Conservation (phyloP, 2,797 vertebrate species). For the Chaetodon trifasciatus region DNA sequence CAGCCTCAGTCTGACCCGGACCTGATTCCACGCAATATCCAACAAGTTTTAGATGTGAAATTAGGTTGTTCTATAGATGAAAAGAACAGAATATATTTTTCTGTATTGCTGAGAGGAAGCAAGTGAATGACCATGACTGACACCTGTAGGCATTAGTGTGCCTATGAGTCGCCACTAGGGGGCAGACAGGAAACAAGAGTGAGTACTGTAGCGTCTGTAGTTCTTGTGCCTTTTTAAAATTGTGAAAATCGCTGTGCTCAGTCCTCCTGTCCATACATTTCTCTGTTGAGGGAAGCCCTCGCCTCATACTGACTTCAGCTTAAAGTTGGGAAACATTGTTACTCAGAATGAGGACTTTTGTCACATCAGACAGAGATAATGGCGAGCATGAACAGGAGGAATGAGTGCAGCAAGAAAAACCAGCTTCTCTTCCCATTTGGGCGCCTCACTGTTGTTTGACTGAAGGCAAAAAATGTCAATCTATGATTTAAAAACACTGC, state of each 20-base stretch:
- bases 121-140: not conserved
- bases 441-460: not conserved
- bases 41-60: not conserved
- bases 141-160: not conserved
- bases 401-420: not conserved
- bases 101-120: not conserved
- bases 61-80: not conserved
- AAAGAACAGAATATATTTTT: not conserved
- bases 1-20: not conserved
- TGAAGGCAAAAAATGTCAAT: not conserved
- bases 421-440: not conserved
- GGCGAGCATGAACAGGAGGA: not conserved
- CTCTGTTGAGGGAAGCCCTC: not conserved
- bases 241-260: not conserved
- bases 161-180: constrained; percentile 25
- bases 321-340: not conserved
- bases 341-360: not conserved
- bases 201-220: not conserved
- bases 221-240: not conserved
- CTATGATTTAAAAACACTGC: too few species aligned
- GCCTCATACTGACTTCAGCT: not conserved
- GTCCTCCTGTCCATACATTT: not conserved
- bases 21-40: not conserved
- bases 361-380: not conserved
- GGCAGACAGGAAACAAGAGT: constrained; percentile 24